Evolutionary conservation across 2,797 vertebrate species (phyloP).

Genomic region (Enteromius anoplus): DNA sequence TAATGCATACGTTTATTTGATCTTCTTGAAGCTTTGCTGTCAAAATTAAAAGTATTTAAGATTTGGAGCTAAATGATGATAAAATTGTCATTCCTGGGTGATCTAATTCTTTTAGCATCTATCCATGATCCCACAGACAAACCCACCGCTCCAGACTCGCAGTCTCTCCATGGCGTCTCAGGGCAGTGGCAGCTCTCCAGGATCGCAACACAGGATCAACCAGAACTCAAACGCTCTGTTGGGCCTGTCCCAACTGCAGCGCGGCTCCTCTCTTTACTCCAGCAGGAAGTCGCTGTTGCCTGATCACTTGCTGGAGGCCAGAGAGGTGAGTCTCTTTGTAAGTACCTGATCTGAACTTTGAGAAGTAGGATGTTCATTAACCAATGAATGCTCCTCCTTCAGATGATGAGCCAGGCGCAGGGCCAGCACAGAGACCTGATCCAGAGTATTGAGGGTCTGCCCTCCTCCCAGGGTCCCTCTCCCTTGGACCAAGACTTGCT

Average conservation of each 20-base stretch:
- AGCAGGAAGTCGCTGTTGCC: constrained; percentile 88
- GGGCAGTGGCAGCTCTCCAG: constrained; percentile 91
- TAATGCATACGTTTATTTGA: background rate
- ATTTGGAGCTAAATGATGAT: background rate
- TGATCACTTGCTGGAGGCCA: constrained; percentile 93
- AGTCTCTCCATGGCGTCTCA: constrained; percentile 95
- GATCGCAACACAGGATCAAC: constrained; percentile 87
- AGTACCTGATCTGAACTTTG: background rate
- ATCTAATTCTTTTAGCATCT: constrained; percentile 7
- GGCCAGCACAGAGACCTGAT: constrained; percentile 93
- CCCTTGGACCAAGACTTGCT: constrained; percentile 95
- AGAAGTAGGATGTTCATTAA: background rate
- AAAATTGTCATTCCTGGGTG: background rate
- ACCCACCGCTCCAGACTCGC: constrained; percentile 92
- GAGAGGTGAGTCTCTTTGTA: constrained; percentile 82
- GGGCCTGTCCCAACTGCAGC: constrained; percentile 84
- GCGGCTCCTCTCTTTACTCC: constrained; percentile 80
- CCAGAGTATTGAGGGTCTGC: constrained; percentile 93
- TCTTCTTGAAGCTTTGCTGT: too few relatives aligned
- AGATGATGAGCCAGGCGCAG: constrained; percentile 98
- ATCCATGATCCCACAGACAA: constrained; percentile 79
- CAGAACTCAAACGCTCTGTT: constrained; percentile 87
- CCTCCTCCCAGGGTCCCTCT: constrained; percentile 85
- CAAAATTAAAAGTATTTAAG: background rate
- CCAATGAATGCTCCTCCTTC: constrained; percentile 25